A percentile compares a stretch with the other conserved stretches of the same genome.
Conservation (phyloP, 2,113 vertebrate species). For the Danio rerio region DNA sequence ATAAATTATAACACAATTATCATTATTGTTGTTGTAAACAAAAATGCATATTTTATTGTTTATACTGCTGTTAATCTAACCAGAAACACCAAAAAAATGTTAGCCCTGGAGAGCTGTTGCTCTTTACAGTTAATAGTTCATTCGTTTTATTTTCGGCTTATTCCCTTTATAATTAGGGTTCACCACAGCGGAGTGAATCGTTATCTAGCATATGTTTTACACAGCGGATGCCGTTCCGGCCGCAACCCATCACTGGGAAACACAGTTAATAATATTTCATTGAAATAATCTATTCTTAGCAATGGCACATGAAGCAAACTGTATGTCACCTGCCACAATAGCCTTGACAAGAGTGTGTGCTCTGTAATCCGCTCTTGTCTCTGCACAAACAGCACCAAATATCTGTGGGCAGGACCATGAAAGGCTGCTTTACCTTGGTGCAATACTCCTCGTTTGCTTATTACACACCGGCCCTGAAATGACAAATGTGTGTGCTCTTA, state of each 20-base stretch:
- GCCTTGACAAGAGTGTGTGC: not conserved
- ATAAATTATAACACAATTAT: too few species aligned
- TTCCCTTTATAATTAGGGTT: too few species aligned
- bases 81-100: not conserved
- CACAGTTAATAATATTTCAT: not conserved
- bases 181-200: too few species aligned
- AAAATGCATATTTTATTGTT: too few species aligned
- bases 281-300: not conserved
- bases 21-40: too few species aligned
- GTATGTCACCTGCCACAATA: not conserved
- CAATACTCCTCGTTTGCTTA: conserved; percentile 55
- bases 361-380: not conserved
- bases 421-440: conserved; percentile 41
- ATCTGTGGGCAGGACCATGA: not conserved
- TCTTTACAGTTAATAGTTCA: not conserved
- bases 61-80: too few species aligned
- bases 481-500: conserved; percentile 65
- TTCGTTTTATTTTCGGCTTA: too few species aligned
- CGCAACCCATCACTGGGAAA: too few species aligned
- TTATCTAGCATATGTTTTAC: too few species aligned
- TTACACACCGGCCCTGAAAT: conserved; percentile 61
- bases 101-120: not conserved
- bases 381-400: not conserved
- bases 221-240: too few species aligned
- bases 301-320: conserved; percentile 3